Conservation (phyloP, 2,113 vertebrate genomes). For the Serinus canaria region DNA sequence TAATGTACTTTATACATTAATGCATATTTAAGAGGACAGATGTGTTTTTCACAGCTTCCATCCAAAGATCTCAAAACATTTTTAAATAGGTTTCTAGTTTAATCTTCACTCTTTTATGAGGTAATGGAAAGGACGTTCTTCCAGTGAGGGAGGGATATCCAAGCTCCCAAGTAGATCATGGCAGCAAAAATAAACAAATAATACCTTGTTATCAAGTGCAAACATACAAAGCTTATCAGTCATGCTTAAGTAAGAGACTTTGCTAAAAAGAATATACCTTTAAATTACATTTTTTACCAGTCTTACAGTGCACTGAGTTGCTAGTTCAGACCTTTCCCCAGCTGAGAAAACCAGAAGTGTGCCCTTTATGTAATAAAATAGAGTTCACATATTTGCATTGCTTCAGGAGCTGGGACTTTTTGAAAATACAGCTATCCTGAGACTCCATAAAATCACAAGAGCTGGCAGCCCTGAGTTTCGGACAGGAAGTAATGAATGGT, state of each 20-base stretch:
- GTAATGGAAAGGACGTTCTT: not conserved
- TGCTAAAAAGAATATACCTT: not conserved
- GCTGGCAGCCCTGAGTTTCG: not conserved
- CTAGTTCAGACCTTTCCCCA: not conserved
- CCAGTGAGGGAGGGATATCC: not conserved
- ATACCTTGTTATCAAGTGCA: not conserved
- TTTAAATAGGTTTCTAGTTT: not conserved
- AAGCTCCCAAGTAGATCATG: not conserved
- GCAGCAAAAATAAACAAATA: not conserved
- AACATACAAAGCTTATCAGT: not conserved
- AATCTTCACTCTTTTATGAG: not conserved
- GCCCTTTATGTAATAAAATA: not conserved
- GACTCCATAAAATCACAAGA: slow-evolving; percentile 17
- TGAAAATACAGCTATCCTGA: slow-evolving; percentile 34
- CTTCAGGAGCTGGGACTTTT: slow-evolving; percentile 30
- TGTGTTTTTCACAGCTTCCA: slow-evolving; percentile 23
- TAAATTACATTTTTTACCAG: not conserved
- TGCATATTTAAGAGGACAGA: not conserved
- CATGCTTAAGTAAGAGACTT: not conserved
- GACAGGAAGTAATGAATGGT: slow-evolving; percentile 34
- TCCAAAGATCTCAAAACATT: not conserved
- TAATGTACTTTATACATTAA: not conserved
- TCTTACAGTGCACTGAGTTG: not conserved
- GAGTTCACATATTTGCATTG: slow-evolving; percentile 12
- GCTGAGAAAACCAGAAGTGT: not conserved